Base-by-base conservation (phyloP, 2,797 vertebrate species). In the Cuniculus paca region DNA sequence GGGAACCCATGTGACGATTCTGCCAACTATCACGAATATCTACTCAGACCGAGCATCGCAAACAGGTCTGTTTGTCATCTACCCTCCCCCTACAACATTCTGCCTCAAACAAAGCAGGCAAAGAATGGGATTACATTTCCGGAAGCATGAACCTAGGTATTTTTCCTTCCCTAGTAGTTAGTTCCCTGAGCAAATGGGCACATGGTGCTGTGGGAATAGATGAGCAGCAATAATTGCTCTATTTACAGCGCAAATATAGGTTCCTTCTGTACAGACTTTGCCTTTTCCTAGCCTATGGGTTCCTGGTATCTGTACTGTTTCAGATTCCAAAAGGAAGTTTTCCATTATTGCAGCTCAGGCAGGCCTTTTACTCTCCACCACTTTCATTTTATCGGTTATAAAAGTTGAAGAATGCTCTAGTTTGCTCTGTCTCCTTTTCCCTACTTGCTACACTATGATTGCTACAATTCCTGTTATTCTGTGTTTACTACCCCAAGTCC, bases 1-100 rank as follows among this genome's bases (percentile, higher is more conserved):
- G 63, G 39, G 56, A 87, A 86, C 81, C 77, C 90, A 86, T 52
- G 34, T 68, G 42, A 92, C 82, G 28, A 13, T 68, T 83, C 75
- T 90, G 31, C 26, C 6, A 61, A 24, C n/a, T 77, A 48, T 52
- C 75, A 82, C 54, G 42, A 78, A 75, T 70, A 45, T 42, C 34
- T 82, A 45, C 60, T 6, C n/a, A 48, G 79, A 52, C 39, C 89
- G 70, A 50, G 78, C 11, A 20, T 63, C 56, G 54, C 54, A 72
- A 80, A 63, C 26, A 90, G 26, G 88, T 83, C 6, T 16, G 24
- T 34, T 81, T 92, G 48, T 84, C n/a, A 72, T 70, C n/a, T 78
- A 58, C 26, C 22, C 34, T 72, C 36, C 34, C 24, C 45, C 48
- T 20, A 70, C 24, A 52, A 0, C 20, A 6, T 19, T 17, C 9